Evolutionary conservation across 2,888 invertebrate genomes (phyloP).

Genomic region (Apodemia duryi): DNA sequence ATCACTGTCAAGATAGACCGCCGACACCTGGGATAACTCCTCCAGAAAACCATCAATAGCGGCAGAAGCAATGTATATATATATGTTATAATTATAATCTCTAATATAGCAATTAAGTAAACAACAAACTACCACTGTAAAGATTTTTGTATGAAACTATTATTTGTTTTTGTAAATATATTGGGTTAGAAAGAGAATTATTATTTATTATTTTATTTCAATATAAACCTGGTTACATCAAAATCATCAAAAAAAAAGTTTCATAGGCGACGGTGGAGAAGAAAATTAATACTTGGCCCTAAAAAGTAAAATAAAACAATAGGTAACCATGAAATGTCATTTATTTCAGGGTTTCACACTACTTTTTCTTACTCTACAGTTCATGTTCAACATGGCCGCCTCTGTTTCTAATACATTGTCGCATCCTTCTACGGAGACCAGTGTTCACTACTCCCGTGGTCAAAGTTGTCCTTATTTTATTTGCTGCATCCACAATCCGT

Average conservation of each 20-base stretch:
- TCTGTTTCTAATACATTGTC: conserved; percentile 24
- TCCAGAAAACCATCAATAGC: no score
- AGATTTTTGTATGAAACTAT: neutral
- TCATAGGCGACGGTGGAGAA: neutral
- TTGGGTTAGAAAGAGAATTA: neutral
- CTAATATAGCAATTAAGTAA: neutral
- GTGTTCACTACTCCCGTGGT: conserved; percentile 25
- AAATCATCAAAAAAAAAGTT: neutral
- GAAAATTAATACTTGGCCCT: conserved; percentile 14
- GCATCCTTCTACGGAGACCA: conserved; percentile 26
- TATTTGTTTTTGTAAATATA: neutral
- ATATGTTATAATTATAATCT: no score
- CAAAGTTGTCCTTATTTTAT: conserved; percentile 21
- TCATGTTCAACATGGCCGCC: conserved; percentile 25
- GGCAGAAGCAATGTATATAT: no score
- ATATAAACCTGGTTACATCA: neutral
- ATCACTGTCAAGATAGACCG: no score
- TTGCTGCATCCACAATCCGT: conserved; percentile 30
- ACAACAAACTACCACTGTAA: conserved; percentile 1
- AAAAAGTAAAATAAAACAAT: conserved; percentile 19
- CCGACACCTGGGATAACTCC: no score
- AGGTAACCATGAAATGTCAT: conserved; percentile 16
- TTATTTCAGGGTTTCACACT: conserved; percentile 21
- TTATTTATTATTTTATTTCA: neutral
- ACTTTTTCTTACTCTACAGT: conserved; percentile 25